A percentile compares a stretch with the other conserved stretches of the same genome.
These are phyloP conservation scores for Pantherophis guttatus DNA, from an alignment of 2,113 vertebrate species.

Conservation along the genomic window DNA sequence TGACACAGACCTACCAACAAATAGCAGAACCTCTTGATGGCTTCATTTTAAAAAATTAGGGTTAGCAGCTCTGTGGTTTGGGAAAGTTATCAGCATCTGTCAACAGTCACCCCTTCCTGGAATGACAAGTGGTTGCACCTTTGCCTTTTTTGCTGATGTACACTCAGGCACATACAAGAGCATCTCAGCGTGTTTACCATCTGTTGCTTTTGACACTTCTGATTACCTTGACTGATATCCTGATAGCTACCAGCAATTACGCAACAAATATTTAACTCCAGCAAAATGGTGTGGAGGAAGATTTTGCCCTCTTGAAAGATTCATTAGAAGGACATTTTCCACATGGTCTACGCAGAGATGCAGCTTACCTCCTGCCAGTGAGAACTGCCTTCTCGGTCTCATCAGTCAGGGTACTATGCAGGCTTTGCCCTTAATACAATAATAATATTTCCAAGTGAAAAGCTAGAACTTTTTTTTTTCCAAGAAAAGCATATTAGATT, in stretches of 20 bases:
- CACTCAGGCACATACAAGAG: neutral
- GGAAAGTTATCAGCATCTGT: neutral
- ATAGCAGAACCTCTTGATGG: neutral
- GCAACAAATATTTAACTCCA: neutral
- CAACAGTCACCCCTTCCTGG: neutral
- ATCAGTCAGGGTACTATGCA: neutral
- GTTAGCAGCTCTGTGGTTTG: neutral
- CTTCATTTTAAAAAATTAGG: constrained; percentile 10
- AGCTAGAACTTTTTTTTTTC: neutral
- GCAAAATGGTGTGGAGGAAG: neutral
- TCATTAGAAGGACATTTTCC: neutral
- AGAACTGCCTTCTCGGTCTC: neutral
- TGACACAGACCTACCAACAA: neutral
- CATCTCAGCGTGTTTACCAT: neutral
- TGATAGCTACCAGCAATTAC: neutral
- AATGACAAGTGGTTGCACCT: neutral
- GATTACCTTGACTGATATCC: neutral
- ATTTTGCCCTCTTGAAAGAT: neutral
- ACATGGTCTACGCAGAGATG: neutral
- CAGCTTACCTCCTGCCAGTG: neutral
- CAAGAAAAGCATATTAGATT: neutral
- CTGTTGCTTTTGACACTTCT: neutral
- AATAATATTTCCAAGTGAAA: neutral
- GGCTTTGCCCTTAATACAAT: neutral
- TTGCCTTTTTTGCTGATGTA: neutral